These are phyloP conservation scores for Oryzias javanicus DNA, from an alignment of 2,113 vertebrate genomes.

Conservation along the genomic window DNA sequence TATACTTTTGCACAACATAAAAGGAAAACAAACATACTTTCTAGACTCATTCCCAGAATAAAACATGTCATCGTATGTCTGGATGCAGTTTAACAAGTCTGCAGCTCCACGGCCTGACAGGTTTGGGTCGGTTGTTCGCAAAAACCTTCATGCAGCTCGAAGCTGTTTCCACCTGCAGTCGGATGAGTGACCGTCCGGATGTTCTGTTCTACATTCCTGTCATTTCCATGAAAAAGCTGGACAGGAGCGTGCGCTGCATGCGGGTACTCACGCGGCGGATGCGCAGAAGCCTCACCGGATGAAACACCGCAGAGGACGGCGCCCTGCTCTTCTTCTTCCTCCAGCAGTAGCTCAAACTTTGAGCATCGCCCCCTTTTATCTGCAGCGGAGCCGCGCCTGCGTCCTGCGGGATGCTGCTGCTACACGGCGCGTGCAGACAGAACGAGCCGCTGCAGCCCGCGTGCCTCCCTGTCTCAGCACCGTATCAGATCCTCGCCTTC, in stretches of 20 bases:
- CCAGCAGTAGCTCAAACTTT: constrained; percentile 29
- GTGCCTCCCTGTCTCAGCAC: too few relatives aligned
- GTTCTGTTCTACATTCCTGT: neutral
- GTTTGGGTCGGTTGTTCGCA: too few relatives aligned
- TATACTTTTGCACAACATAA: too few relatives aligned
- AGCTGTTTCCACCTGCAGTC: constrained; percentile 20
- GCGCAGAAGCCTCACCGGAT: constrained; percentile 22
- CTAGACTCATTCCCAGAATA: too few relatives aligned
- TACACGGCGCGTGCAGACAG: too few relatives aligned
- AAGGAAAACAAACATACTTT: too few relatives aligned
- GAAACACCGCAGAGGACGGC: constrained; percentile 5
- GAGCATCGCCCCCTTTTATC: constrained; percentile 7
- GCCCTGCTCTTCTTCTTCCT: constrained; percentile 16
- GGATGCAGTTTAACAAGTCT: too few relatives aligned
- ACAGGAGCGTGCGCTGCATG: too few relatives aligned
- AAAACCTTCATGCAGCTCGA: too few relatives aligned
- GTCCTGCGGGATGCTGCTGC: constrained; percentile 31
- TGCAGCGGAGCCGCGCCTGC: constrained; percentile 51
- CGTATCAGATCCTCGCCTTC: too few relatives aligned
- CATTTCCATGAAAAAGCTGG: neutral
- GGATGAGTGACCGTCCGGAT: neutral
- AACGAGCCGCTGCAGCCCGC: neutral
- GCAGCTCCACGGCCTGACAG: too few relatives aligned
- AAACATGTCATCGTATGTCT: too few relatives aligned
- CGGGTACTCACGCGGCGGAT: constrained; percentile 50